A percentile compares a stretch with the other conserved stretches of the same genome.
phyloP scores from a whole-genome alignment of 1,140 invertebrate species.

The Drosophila malerkotliana region DNA sequence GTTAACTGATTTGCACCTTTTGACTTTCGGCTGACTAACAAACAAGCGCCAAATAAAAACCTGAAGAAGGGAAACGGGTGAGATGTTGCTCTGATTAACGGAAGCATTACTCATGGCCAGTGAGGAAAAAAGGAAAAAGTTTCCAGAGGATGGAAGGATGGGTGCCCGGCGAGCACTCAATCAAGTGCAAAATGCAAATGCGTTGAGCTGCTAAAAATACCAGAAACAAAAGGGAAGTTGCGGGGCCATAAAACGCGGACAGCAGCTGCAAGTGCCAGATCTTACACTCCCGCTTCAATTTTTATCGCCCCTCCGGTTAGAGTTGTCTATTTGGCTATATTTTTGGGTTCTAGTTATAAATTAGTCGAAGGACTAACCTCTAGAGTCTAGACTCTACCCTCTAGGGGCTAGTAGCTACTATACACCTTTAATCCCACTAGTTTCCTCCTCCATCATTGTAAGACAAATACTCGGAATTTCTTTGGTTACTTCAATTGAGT shows the following conservation, averaged over 20 bases:
- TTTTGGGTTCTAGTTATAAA: background rate
- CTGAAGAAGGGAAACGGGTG: background rate
- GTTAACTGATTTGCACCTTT: slow-evolving; percentile 80
- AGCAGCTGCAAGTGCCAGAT: slow-evolving; percentile 51
- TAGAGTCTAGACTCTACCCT: background rate
- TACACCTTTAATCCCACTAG: background rate
- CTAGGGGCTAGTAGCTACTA: no score
- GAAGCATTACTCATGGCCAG: slow-evolving; percentile 69
- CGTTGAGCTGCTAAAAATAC: slow-evolving; percentile 71
- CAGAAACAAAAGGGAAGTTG: slow-evolving; percentile 68
- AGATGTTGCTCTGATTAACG: slow-evolving; percentile 62
- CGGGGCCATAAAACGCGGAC: slow-evolving; percentile 60
- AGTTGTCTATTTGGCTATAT: background rate
- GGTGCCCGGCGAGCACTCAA: slow-evolving; percentile 45
- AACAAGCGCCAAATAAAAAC: background rate
- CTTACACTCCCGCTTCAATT: slow-evolving; percentile 14
- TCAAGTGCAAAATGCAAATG: slow-evolving; percentile 79
- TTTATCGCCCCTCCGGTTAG: background rate
- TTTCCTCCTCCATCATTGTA: background rate
- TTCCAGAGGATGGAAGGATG: background rate
- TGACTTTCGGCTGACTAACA: slow-evolving; percentile 44
- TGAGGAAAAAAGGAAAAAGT: slow-evolving; percentile 4
- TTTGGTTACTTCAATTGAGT: slow-evolving; percentile 2
- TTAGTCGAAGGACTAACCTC: no score
- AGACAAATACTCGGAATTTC: slow-evolving; percentile 1